Evolutionary conservation across 2,113 vertebrate genomes (phyloP).

Genomic region (Anhinga rufa): DNA sequence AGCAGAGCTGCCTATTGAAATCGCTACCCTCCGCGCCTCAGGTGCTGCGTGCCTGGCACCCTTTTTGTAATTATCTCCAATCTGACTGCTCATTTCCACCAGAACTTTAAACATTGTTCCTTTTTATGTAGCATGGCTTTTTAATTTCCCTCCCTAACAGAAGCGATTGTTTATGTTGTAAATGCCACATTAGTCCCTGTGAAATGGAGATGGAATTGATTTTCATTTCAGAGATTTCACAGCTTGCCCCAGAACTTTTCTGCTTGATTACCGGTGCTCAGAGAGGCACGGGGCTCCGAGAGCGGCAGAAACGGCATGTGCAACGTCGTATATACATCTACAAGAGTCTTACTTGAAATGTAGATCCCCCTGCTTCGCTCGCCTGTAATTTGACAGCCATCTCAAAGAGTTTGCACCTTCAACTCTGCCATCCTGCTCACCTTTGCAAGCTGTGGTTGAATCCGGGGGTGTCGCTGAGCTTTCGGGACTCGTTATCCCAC

Average conservation of each 20-base stretch:
- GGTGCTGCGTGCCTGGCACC: background rate
- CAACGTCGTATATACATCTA: background rate
- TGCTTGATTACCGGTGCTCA: conserved; percentile 62
- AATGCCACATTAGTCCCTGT: conserved; percentile 77
- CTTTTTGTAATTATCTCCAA: conserved; percentile 58
- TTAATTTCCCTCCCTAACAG: conserved; percentile 78
- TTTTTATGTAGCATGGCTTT: conserved; percentile 72
- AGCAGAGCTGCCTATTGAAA: background rate
- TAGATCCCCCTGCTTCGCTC: background rate
- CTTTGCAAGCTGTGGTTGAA: background rate
- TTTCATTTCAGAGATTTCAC: conserved; percentile 79
- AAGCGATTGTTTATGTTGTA: conserved; percentile 75
- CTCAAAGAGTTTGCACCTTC: background rate
- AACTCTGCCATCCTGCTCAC: background rate
- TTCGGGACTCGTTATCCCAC: background rate
- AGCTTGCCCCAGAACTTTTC: conserved; percentile 77
- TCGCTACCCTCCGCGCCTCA: background rate
- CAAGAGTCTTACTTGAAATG: background rate
- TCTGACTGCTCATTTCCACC: conserved; percentile 66
- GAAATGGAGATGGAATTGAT: conserved; percentile 77
- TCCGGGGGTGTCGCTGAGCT: background rate
- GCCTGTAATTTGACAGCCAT: background rate
- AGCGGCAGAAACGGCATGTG: background rate
- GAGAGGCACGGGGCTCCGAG: conserved; percentile 2
- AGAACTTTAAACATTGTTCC: conserved; percentile 77